phyloP scores from a whole-genome alignment of 2,888 invertebrate species.

The Coenonympha glycerion region DNA sequence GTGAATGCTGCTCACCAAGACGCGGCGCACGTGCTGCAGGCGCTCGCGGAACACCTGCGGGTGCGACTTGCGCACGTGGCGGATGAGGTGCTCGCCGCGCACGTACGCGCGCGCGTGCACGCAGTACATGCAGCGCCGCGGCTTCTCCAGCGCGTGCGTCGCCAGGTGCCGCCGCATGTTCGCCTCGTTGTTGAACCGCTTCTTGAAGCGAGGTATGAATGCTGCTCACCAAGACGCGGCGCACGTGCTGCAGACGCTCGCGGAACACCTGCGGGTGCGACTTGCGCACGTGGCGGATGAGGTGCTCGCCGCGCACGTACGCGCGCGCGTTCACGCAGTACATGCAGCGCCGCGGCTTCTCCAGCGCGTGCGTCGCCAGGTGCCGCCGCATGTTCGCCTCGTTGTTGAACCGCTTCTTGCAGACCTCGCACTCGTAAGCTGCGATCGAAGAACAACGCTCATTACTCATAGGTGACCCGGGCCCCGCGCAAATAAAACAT shows the following conservation, averaged over 20 bases:
- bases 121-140: conserved; percentile 86
- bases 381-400: conserved; percentile 83
- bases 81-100: conserved; percentile 84
- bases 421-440: conserved; percentile 65
- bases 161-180: conserved; percentile 82
- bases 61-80: conserved; percentile 84
- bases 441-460: conserved; percentile 3
- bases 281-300: conserved; percentile 84
- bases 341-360: conserved; percentile 84
- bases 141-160: conserved; percentile 84
- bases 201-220: too few relatives aligned
- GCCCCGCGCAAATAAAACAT: too few relatives aligned
- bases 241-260: conserved; percentile 56
- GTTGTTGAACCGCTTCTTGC: conserved; percentile 80
- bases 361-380: conserved; percentile 82
- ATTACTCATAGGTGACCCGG: too few relatives aligned
- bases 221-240: conserved; percentile 39
- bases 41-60: conserved; percentile 75
- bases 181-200: conserved; percentile 80
- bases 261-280: conserved; percentile 80
- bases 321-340: conserved; percentile 81
- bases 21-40: conserved; percentile 52
- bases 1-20: conserved; percentile 38
- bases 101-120: conserved; percentile 81
- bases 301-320: conserved; percentile 86